Conservation (phyloP, 1,140 invertebrate species). For the Penaeus indicus region DNA sequence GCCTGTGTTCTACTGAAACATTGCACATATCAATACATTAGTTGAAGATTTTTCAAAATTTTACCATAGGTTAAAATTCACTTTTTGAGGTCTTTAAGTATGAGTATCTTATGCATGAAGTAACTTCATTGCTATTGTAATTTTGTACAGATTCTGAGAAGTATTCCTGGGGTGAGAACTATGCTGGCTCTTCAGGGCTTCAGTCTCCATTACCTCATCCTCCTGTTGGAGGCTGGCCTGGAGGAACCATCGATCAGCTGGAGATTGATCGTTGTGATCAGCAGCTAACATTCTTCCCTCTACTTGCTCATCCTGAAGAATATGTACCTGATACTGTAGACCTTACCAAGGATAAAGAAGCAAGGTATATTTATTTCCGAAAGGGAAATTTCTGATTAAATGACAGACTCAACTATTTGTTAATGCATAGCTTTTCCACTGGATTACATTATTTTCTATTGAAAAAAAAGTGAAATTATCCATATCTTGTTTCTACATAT, state of each 20-base stretch:
- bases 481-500: slow-evolving; percentile 62
- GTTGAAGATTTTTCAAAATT: too few species aligned
- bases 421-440: too few species aligned
- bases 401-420: too few species aligned
- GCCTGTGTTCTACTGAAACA: too few species aligned
- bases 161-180: slow-evolving; percentile 83
- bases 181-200: slow-evolving; percentile 81
- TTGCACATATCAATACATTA: too few species aligned
- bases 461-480: neutral
- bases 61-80: too few species aligned
- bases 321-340: slow-evolving; percentile 93
- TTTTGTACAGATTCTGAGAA: slow-evolving; percentile 73
- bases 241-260: slow-evolving; percentile 75
- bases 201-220: slow-evolving; percentile 72
- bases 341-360: slow-evolving; percentile 85
- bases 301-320: slow-evolving; percentile 75
- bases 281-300: slow-evolving; percentile 77
- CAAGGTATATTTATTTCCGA: slow-evolving; percentile 71
- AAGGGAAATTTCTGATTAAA: neutral
- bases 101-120: too few species aligned
- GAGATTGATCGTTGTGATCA: slow-evolving; percentile 80
- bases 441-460: too few species aligned
- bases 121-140: slow-evolving; percentile 2
- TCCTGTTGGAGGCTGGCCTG: slow-evolving; percentile 43
- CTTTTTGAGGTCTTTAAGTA: too few species aligned